A percentile compares a stretch with the other conserved stretches of the same genome.
Evolutionary conservation across 2,113 vertebrate species (phyloP).

Genomic region (Gymnobelideus leadbeateri): DNA sequence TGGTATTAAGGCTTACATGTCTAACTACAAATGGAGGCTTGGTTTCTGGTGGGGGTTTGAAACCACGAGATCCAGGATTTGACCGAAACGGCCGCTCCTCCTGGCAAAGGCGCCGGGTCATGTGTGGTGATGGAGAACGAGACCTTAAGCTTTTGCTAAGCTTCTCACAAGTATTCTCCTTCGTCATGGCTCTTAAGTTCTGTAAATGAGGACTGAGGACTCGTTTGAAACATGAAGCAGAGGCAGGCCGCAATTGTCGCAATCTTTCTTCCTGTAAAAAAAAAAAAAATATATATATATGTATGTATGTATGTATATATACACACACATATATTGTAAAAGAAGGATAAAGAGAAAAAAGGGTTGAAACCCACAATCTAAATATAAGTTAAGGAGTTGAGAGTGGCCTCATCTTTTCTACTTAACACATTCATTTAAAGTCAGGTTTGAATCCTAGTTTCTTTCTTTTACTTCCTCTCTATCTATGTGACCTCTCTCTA

Average conservation of each 20-base stretch:
- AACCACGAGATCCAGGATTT: conserved; percentile 63
- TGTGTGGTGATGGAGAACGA: conserved; percentile 72
- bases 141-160: conserved; percentile 42
- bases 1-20: conserved; percentile 75
- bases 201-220: not conserved
- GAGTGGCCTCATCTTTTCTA: not conserved
- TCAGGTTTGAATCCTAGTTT: not conserved
- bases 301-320: no score
- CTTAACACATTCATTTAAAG: not conserved
- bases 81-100: conserved; percentile 58
- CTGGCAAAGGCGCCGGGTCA: conserved; percentile 44
- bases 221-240: conserved; percentile 64
- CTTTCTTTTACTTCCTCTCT: not conserved
- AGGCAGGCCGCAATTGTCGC: conserved; percentile 62
- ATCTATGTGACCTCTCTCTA: not conserved
- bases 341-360: not conserved
- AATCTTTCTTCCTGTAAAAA: conserved; percentile 64
- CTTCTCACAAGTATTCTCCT: conserved; percentile 32
- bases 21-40: conserved; percentile 78
- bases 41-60: conserved; percentile 50
- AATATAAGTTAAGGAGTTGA: not conserved
- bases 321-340: not conserved
- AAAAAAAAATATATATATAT: no score
- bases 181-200: conserved; percentile 41
- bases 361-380: not conserved